Evolutionary conservation across 2,888 invertebrate species (phyloP).

Genomic region (Drosophila anceps): DNA sequence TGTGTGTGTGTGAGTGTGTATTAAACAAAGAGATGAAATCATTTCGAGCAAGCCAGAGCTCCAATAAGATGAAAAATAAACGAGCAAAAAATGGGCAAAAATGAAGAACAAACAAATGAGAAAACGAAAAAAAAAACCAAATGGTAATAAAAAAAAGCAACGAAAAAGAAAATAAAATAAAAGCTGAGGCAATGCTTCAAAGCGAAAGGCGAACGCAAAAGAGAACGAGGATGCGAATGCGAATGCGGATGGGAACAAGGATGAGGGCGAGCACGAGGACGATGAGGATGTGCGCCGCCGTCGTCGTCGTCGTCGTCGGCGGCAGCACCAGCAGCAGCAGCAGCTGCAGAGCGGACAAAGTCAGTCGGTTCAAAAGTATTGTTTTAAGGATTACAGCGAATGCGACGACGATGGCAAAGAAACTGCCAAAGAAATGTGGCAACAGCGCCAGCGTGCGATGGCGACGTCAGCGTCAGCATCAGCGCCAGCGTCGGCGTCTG

Average conservation of each 20-base stretch:
- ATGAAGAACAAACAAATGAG: slow-evolving; percentile 39
- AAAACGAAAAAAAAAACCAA: slow-evolving; percentile 28
- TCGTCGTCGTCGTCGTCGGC: slow-evolving; percentile 14
- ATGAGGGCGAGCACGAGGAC: slow-evolving; percentile 15
- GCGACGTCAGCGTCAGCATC: slow-evolving; percentile 13
- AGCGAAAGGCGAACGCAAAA: slow-evolving; percentile 31
- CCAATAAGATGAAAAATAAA: slow-evolving; percentile 35
- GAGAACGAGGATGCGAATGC: slow-evolving; percentile 12
- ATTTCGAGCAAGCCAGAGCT: slow-evolving; percentile 52
- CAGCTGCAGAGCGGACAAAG: slow-evolving; percentile 32
- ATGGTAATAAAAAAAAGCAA: slow-evolving; percentile 20
- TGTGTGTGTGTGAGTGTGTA: slow-evolving; percentile 11
- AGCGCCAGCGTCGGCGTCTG: slow-evolving; percentile 21
- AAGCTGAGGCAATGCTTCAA: slow-evolving; percentile 42
- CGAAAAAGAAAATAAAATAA: slow-evolving; percentile 38
- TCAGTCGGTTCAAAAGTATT: slow-evolving; percentile 68
- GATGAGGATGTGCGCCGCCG: slow-evolving; percentile 30
- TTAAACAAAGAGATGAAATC: slow-evolving; percentile 53
- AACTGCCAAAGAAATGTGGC: slow-evolving; percentile 63
- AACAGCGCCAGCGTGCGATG: slow-evolving; percentile 58
- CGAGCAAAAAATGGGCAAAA: slow-evolving; percentile 17
- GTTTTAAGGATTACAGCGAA: slow-evolving; percentile 70
- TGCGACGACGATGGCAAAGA: slow-evolving; percentile 43
- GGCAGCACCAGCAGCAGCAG: background rate
- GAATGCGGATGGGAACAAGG: slow-evolving; percentile 6